These are phyloP conservation scores for Drosophila ananassae DNA, from an alignment of 1,140 invertebrate species.

Conservation along the genomic window DNA sequence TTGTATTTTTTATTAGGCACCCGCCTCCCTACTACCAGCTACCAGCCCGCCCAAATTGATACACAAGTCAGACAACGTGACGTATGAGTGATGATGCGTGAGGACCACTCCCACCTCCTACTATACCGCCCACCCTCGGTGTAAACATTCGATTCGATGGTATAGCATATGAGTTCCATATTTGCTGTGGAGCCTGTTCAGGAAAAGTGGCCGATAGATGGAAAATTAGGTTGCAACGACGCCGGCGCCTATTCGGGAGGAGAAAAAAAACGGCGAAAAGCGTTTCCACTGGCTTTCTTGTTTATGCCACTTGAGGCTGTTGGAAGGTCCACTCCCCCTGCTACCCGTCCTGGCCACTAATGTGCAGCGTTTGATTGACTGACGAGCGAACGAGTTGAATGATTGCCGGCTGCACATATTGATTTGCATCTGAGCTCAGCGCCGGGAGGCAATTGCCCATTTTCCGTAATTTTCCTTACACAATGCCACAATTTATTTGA, in stretches of 20 bases:
- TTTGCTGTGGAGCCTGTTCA: slow-evolving; percentile 63
- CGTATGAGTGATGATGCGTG: slow-evolving; percentile 80
- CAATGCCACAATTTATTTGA: slow-evolving; percentile 74
- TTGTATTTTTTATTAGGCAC: slow-evolving; percentile 73
- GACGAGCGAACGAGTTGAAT: slow-evolving; percentile 50
- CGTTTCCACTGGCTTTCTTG: slow-evolving; percentile 42
- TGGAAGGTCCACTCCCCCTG: slow-evolving; percentile 13
- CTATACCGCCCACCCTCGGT: slow-evolving; percentile 9
- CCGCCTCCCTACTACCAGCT: background rate
- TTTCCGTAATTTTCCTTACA: slow-evolving; percentile 43
- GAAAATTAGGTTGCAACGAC: slow-evolving; percentile 70
- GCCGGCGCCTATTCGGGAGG: slow-evolving; percentile 62
- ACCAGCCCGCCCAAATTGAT: slow-evolving; percentile 51
- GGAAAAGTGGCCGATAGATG: slow-evolving; percentile 41
- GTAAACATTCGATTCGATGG: slow-evolving; percentile 51
- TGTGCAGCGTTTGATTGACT: slow-evolving; percentile 40
- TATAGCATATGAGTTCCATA: slow-evolving; percentile 70
- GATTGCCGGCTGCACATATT: slow-evolving; percentile 67
- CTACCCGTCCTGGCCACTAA: slow-evolving; percentile 1
- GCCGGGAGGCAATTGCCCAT: slow-evolving; percentile 35
- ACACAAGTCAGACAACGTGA: slow-evolving; percentile 71
- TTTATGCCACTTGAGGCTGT: slow-evolving; percentile 73
- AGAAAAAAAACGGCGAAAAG: slow-evolving; percentile 48
- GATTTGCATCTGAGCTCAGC: slow-evolving; percentile 45
- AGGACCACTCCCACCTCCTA: slow-evolving; percentile 20